Base-by-base conservation (phyloP, 2,797 vertebrate genomes). In the Spinus olivaceus region DNA sequence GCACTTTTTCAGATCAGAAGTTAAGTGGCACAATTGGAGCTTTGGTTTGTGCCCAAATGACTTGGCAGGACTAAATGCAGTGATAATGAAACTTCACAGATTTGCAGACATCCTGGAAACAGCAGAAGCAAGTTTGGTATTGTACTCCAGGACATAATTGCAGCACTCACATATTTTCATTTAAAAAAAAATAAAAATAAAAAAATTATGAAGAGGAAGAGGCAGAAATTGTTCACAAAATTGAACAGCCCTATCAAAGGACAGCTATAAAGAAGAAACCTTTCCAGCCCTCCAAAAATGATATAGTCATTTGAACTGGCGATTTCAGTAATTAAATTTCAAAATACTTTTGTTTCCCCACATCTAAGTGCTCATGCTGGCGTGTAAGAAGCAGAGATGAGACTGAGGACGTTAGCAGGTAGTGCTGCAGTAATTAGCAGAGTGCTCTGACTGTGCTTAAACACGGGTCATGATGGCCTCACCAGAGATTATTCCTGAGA, bases 341-440 rank as follows among this genome's bases (percentile, higher is more conserved):
- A 84, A 89, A 81, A 76, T 30, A 35, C 35, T 46, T 81, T 41
- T 15, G 3, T 82, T 93, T 79, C n/a, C 67, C 51, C 80, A 83
- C 28, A n/a, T 64, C 50, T 80, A 73, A 89, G 41, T 3, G 14
- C n/a, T 85, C 33, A 33, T 2, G 50, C 4, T 85, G 30, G 6
- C n/a, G 4, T 35, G 28, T 15, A 44, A 44, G 63, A 46, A 79
- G 12, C 4, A 16, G 10, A 24, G 54, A 70, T 23, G 72, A 67
- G 47, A n/a, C 21, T 28, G n/a, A 91, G 67, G 78, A 20, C 30
- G 28, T 32, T 44, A 51, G 8, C 30, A 90, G 77, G 66, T 35
- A 88, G 56, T 27, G 83, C 47, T 50, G 60, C 49, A 90, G 82
- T 46, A 95, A 96, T 96, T 87, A 93, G n/a, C 85, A 86, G 33